Evolutionary conservation across 1,140 invertebrate species (phyloP).

Genomic region (Himalopsyche phryganea): DNA sequence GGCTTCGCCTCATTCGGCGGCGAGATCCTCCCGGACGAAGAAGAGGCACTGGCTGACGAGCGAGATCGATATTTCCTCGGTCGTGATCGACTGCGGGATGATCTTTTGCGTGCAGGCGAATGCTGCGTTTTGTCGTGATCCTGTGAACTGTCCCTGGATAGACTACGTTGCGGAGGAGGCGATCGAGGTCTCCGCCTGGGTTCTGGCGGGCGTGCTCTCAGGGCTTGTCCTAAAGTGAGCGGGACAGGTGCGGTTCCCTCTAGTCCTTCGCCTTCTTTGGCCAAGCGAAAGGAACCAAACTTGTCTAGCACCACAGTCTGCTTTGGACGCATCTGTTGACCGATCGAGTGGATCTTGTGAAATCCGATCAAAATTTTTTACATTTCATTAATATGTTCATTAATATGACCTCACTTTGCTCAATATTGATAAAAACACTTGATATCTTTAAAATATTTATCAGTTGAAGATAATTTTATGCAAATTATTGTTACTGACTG

Average conservation of each 20-base stretch:
- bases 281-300: slow-evolving; percentile 61
- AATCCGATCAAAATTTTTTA: neutral
- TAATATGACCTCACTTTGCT: too few relatives aligned
- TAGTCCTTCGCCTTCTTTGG: slow-evolving; percentile 51
- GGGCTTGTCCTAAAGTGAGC: slow-evolving; percentile 38
- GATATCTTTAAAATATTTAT: neutral
- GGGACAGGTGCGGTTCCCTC: slow-evolving; percentile 34
- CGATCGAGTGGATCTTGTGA: too few relatives aligned
- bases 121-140: slow-evolving; percentile 38
- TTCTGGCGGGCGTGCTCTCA: slow-evolving; percentile 48
- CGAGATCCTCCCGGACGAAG: slow-evolving; percentile 51
- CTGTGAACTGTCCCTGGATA: slow-evolving; percentile 35
- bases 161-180: slow-evolving; percentile 40
- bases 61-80: slow-evolving; percentile 51
- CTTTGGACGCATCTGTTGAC: slow-evolving; percentile 32
- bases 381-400: neutral
- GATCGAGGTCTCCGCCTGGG: slow-evolving; percentile 47
- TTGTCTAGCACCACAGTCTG: slow-evolving; percentile 61
- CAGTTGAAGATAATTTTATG: too few relatives aligned
- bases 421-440: too few relatives aligned
- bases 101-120: slow-evolving; percentile 42
- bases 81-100: slow-evolving; percentile 53
- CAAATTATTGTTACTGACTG: too few relatives aligned
- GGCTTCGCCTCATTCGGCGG: slow-evolving; percentile 43
- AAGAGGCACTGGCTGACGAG: slow-evolving; percentile 48